A percentile compares a stretch with the other conserved stretches of the same genome.
These are phyloP conservation scores for Aphis craccivora DNA, from an alignment of 1,140 invertebrate genomes.

Conservation along the genomic window DNA sequence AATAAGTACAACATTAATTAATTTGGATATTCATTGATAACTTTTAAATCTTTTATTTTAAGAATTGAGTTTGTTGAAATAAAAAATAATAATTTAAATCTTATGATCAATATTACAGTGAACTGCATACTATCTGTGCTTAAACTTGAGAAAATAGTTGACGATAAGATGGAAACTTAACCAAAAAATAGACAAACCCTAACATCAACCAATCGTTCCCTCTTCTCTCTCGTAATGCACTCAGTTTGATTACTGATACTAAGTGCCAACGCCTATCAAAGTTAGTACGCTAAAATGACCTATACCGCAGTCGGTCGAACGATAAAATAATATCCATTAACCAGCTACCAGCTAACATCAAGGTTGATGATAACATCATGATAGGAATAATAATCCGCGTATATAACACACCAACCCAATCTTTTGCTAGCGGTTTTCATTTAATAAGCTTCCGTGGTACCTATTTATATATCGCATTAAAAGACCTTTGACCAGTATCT, in stretches of 20 bases:
- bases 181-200: background rate
- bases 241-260: background rate
- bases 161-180: background rate
- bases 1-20: background rate
- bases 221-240: background rate
- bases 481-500: background rate
- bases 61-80: too few relatives aligned
- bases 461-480: constrained; percentile 12
- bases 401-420: background rate
- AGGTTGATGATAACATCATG: too few relatives aligned
- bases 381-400: background rate
- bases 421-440: background rate
- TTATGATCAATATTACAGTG: background rate
- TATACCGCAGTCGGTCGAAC: too few relatives aligned
- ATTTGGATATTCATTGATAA: background rate
- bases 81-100: background rate
- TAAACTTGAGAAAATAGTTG: background rate
- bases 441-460: background rate
- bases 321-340: constrained; percentile 23
- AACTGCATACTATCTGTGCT: background rate
- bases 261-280: background rate
- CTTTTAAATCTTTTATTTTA: too few relatives aligned
- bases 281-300: background rate
- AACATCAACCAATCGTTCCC: too few relatives aligned
- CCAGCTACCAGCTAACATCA: background rate